phyloP scores from a whole-genome alignment of 2,797 vertebrate species.

The Yasuhikotakia modesta region DNA sequence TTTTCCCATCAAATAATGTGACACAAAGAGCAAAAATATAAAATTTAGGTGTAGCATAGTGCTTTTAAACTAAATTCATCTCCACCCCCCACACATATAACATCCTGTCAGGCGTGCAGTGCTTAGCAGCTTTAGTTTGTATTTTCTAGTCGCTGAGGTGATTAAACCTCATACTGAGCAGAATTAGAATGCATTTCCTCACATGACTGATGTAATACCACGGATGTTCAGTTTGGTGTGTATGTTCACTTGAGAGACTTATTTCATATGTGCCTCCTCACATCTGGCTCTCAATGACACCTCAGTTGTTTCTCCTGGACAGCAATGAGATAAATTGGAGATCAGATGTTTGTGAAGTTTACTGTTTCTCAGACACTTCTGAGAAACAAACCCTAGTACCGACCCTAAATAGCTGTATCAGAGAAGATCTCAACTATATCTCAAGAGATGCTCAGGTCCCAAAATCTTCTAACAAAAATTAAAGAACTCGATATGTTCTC shows the following conservation, averaged over 20 bases:
- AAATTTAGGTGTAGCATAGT: neutral
- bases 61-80: constrained; percentile 8
- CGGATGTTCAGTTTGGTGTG: neutral
- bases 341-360: too few relatives aligned
- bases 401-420: too few relatives aligned
- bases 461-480: too few relatives aligned
- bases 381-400: too few relatives aligned
- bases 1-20: neutral
- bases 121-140: neutral
- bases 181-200: neutral
- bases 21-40: neutral
- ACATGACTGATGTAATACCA: neutral
- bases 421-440: too few relatives aligned
- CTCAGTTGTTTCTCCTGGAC: too few relatives aligned
- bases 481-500: too few relatives aligned
- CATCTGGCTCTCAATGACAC: too few relatives aligned
- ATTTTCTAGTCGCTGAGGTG: neutral
- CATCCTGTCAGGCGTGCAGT: constrained; percentile 10
- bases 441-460: too few relatives aligned
- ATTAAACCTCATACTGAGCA: constrained; percentile 3
- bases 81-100: neutral
- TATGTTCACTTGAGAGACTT: constrained; percentile 10
- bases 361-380: too few relatives aligned
- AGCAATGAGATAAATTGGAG: too few relatives aligned
- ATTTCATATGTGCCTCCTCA: too few relatives aligned